Conservation (phyloP, 1,140 invertebrate species). For the Goniozus legneri region DNA sequence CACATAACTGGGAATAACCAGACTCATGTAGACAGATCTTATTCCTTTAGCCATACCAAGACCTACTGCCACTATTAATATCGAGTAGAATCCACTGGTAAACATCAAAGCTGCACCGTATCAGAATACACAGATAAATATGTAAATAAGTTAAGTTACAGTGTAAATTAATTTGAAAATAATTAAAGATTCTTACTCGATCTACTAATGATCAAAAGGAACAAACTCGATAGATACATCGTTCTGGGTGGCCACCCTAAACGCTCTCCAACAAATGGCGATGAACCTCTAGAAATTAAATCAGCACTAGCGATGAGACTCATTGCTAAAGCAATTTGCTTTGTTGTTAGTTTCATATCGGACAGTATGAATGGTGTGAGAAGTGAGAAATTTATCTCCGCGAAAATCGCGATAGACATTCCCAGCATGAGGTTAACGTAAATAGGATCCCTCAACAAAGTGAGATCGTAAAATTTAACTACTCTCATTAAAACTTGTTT, state of each 20-base stretch:
- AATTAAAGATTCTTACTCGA: constrained; percentile 60
- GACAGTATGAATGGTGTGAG: constrained; percentile 64
- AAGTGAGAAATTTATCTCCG: constrained; percentile 66
- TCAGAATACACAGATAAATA: too few species aligned
- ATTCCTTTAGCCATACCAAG: constrained; percentile 65
- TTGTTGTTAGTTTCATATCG: constrained; percentile 57
- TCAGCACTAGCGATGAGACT: constrained; percentile 59
- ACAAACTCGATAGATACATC: constrained; percentile 66
- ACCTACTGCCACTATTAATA: constrained; percentile 22
- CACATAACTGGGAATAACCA: constrained; percentile 64
- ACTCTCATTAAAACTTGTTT: too few species aligned
- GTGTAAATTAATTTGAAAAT: too few species aligned
- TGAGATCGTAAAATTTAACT: constrained; percentile 55
- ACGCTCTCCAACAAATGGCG: constrained; percentile 63
- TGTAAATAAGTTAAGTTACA: too few species aligned
- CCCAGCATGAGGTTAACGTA: constrained; percentile 67
- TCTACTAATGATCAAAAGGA: constrained; percentile 63
- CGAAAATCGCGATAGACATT: constrained; percentile 64
- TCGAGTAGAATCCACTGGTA: constrained; percentile 35
- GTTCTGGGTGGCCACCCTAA: constrained; percentile 63
- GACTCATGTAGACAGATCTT: constrained; percentile 62
- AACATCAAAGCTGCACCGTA: constrained; percentile 57
- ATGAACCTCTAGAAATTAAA: constrained; percentile 58
- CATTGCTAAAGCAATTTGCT: constrained; percentile 60
- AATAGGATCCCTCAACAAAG: constrained; percentile 56